Evolutionary conservation across 2,113 vertebrate genomes (phyloP).

Genomic region (Opisthocomus hoazin): DNA sequence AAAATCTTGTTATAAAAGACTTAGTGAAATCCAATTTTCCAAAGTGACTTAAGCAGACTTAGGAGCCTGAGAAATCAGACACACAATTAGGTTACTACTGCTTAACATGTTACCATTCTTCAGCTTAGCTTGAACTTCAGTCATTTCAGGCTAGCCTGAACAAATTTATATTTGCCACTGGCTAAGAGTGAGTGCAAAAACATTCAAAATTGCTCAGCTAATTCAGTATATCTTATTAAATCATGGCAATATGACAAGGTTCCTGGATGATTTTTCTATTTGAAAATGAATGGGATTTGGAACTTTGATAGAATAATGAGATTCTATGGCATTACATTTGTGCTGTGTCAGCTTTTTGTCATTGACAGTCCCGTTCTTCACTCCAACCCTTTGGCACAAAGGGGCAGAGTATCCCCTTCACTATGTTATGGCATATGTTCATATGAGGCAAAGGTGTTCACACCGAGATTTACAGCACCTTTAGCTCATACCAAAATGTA

Average conservation of each 20-base stretch:
- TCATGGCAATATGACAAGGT: neutral
- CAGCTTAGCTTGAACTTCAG: constrained; percentile 26
- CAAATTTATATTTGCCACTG: neutral
- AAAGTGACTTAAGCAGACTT: constrained; percentile 46
- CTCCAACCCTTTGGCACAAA: neutral
- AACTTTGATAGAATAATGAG: neutral
- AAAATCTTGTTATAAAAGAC: constrained; percentile 52
- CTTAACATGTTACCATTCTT: constrained; percentile 23
- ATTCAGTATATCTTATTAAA: neutral
- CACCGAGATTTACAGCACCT: neutral
- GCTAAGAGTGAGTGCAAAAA: neutral
- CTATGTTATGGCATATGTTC: neutral
- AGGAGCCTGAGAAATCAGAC: constrained; percentile 1
- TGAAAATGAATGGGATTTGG: neutral
- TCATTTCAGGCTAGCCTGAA: constrained; percentile 13
- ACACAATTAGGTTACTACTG: constrained; percentile 15
- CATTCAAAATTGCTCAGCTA: neutral
- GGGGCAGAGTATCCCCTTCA: neutral
- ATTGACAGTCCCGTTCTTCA: neutral
- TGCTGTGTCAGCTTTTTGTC: neutral
- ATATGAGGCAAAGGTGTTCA: neutral
- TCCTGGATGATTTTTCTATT: neutral
- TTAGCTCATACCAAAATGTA: neutral
- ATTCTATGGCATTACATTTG: neutral
- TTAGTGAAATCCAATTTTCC: constrained; percentile 51